Base-by-base conservation (phyloP, 2,113 vertebrate genomes). In the Gallinago paraguaiae region DNA sequence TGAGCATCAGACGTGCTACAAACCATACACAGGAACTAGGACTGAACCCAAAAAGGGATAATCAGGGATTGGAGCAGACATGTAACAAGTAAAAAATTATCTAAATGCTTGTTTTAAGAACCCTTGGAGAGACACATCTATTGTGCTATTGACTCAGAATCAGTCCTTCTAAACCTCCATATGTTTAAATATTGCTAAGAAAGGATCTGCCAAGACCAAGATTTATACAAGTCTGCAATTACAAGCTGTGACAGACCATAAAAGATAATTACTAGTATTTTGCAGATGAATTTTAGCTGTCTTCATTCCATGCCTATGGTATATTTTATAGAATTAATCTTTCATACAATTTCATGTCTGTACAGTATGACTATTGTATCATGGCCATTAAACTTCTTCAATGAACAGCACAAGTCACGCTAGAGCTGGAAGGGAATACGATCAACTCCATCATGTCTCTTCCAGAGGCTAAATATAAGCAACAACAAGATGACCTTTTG, bases 201-300 rank as follows among this genome's bases (percentile, higher is more conserved):
- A 89, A 63, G 35, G 70, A 75, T 71, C 24, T 54, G n/a, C 18
- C 51, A 78, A 35, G 45, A 83, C 13, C 64, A 77, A 72, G 76
- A 91, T 78, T 89, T 86, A 74, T 35, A 83, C 18, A 74, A 74
- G 53, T 74, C 54, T 70, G 11, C 63, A 91, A 88, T 31, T 45
- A 53, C 46, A 74, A 88, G n/a, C 17, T 81, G 24, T 67, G 72
- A 59, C 63, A 96, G 54, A 86, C 2, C 46, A 86, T 70, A 70
- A 74, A 88, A 70, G 60, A 92, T 59, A 92, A 86, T 65, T 81
- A 74, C 41, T 53, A 50, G 13, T 91, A 53, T 88, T 77, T 81
- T 37, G 46, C n/a, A 94, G 68, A 74, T 81, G 59, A 81, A 91
- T 92, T 94, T 83, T 67, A 78, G 46, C 50, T 88, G 41, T 80